Evolutionary conservation across 2,113 vertebrate genomes (phyloP), one percentile per base, ranked within the genome.

Genomic region (Menidia beryllina): DNA sequence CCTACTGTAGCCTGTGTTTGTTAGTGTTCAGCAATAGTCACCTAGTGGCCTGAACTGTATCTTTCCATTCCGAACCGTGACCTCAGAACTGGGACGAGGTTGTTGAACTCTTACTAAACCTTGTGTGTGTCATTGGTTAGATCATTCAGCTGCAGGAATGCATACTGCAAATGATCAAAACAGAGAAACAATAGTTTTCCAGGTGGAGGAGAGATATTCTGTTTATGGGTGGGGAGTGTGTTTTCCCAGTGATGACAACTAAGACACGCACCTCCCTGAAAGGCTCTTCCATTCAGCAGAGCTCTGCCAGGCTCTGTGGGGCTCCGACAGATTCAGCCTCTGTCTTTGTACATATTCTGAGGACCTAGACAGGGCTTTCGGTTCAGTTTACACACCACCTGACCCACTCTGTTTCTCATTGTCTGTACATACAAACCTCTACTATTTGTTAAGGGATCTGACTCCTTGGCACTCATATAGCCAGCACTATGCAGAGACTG

Each of bases 401-500:
- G 81, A 88, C 86, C 82, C 75, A 76, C 63, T 89, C 65, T 61
- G 75, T 79, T 75, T 62, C 55, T 80, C 59, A 63, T 86, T 71
- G 73, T 75, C 81, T 92, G 92, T 94, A 93, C 78, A 93, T 93
- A 91, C 66, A 55, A 63, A 81, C 72, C 77, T 85, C 63, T 72
- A 83, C 70, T 89, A 88, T 83, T 91, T 89, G 83, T 91, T 90
- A 86, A 89, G 75, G 75, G 86, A 87, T 85, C 62, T n/a, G 81
- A 81, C 67, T 88, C 79, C 80, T 82, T 89, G 93, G 90, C 91
- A 89, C 89, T 84, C 60, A 69, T 93, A 92, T 93, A 94, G 92
- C 91, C 91, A 85, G 91, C 92, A 93, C 93, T 94, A 95, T 95
- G 92, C 94, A 94, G 92, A 92, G 88, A 91, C 85, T 72, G 62